Percentiles rank a stretch among this genome's conserved stretches.
These are phyloP conservation scores for Elephas maximus DNA, from an alignment of 2,113 vertebrate genomes.

Conservation along the genomic window DNA sequence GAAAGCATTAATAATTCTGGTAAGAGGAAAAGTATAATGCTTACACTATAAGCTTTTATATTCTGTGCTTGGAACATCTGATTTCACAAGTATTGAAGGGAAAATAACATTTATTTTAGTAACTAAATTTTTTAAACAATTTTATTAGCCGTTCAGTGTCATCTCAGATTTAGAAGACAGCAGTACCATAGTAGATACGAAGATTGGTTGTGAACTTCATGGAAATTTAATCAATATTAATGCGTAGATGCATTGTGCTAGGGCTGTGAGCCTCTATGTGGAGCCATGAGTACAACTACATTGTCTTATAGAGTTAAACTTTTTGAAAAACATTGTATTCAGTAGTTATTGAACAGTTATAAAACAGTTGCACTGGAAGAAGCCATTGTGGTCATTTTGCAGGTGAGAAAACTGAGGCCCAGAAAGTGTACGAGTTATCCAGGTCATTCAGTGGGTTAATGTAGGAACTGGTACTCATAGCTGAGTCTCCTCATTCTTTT, in stretches of 20 bases:
- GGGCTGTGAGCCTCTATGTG: background rate
- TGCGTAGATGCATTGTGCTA: background rate
- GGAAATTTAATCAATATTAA: constrained; percentile 38
- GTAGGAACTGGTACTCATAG: background rate
- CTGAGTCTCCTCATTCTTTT: background rate
- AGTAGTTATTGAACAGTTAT: background rate
- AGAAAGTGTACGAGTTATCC: background rate
- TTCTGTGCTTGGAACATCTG: constrained; percentile 14
- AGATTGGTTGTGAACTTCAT: constrained; percentile 6
- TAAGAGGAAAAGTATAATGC: constrained; percentile 6
- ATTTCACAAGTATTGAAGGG: constrained; percentile 17
- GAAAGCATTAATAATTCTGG: constrained; percentile 17
- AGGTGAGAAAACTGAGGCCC: background rate
- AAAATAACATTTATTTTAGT: constrained; percentile 22
- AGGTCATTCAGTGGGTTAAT: background rate
- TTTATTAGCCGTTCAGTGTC: background rate
- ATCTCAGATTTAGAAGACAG: constrained; percentile 12
- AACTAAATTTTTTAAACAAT: background rate
- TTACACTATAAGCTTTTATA: background rate
- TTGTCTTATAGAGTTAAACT: constrained; percentile 22
- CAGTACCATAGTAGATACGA: background rate
- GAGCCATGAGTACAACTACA: background rate
- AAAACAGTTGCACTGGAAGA: background rate
- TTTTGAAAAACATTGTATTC: constrained; percentile 9
- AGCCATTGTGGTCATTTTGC: background rate